phyloP scores from a whole-genome alignment of 2,888 invertebrate genomes.

The Coremacera marginata region DNA sequence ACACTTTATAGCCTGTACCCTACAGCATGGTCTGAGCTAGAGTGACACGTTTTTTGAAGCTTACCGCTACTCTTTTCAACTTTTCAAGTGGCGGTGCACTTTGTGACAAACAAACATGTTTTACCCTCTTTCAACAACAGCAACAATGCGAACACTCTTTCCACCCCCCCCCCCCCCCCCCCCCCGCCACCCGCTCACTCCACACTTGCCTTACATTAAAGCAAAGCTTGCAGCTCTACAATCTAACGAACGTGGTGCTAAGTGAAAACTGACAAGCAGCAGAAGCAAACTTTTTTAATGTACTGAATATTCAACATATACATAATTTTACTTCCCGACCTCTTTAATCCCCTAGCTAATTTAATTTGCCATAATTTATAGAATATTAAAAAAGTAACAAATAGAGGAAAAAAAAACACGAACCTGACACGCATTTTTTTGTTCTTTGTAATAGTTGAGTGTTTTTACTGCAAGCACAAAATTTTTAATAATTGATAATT shows the following conservation, averaged over 20 bases:
- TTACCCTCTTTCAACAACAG: neutral
- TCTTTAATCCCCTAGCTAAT: slow-evolving; percentile 5
- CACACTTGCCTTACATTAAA: no score
- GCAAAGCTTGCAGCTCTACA: neutral
- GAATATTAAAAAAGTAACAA: neutral
- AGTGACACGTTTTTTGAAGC: slow-evolving; percentile 1
- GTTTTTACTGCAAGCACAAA: neutral
- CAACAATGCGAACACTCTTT: neutral
- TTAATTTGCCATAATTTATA: slow-evolving; percentile 14
- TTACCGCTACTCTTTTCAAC: neutral
- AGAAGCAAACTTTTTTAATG: neutral
- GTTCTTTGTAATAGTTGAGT: slow-evolving; percentile 21
- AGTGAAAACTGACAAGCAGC: no score
- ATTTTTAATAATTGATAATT: neutral
- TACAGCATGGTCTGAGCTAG: neutral
- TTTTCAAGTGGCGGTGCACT: slow-evolving; percentile 8
- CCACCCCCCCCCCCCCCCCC: no score
- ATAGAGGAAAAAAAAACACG: neutral
- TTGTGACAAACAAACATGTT: slow-evolving; percentile 1
- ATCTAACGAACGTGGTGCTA: no score
- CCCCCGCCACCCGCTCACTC: no score
- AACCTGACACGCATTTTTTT: slow-evolving; percentile 21
- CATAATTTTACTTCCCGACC: neutral
- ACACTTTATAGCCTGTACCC: neutral
- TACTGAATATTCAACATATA: slow-evolving; percentile 7